phyloP scores from a whole-genome alignment of 2,888 invertebrate species.

The Teinopalpus imperialis region DNA sequence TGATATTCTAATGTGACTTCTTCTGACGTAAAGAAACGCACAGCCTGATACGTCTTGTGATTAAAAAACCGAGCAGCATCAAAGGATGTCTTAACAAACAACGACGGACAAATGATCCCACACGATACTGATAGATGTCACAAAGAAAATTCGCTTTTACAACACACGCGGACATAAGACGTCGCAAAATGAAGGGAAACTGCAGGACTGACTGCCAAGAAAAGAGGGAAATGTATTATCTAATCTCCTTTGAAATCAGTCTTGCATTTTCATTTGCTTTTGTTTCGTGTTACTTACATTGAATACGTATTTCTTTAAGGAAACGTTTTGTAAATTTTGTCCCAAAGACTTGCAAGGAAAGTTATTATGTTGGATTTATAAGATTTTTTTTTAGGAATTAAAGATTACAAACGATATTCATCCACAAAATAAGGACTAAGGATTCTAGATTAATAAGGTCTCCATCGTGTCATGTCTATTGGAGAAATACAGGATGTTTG shows the following conservation, averaged over 20 bases:
- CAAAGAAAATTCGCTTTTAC: slow-evolving; percentile 16
- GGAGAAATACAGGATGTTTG: no score
- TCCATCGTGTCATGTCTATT: no score
- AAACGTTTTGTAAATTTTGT: no score
- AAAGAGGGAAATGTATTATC: slow-evolving; percentile 21
- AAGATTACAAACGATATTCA: no score
- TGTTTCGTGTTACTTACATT: slow-evolving; percentile 9
- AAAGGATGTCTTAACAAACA: slow-evolving; percentile 8
- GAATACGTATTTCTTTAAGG: no score
- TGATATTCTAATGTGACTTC: no score
- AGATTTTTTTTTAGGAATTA: no score
- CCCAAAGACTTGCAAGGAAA: no score
- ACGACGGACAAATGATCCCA: slow-evolving; percentile 12
- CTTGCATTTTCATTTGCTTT: slow-evolving; percentile 9
- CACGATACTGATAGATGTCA: slow-evolving; percentile 6
- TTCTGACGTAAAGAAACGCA: not conserved
- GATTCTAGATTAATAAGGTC: no score
- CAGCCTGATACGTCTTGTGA: slow-evolving; percentile 8
- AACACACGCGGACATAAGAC: slow-evolving; percentile 7
- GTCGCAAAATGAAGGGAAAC: slow-evolving; percentile 11
- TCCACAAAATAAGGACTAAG: no score
- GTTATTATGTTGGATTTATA: no score
- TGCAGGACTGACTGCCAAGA: slow-evolving; percentile 9
- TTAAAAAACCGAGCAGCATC: slow-evolving; percentile 9
- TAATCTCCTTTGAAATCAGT: slow-evolving; percentile 20